Evolutionary conservation across 2,113 vertebrate genomes (phyloP).

Genomic region (Uria lomvia): DNA sequence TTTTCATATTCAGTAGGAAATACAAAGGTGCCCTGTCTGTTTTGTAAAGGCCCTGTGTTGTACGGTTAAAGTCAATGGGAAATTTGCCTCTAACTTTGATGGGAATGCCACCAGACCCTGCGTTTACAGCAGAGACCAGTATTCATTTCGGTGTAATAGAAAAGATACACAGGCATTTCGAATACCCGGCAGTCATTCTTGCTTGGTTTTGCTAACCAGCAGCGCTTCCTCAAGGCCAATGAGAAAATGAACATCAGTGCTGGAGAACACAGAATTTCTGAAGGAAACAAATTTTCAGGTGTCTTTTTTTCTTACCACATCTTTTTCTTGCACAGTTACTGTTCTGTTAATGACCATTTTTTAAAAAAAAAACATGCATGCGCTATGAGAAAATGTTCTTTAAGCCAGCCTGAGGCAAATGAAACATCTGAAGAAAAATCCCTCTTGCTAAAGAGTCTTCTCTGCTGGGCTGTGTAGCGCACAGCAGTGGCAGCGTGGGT

Average conservation of each 20-base stretch:
- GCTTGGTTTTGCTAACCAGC: not conserved
- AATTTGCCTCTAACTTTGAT: not conserved
- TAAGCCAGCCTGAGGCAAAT: not conserved
- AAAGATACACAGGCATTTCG: not conserved
- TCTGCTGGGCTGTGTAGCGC: not conserved
- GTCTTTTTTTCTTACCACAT: not conserved
- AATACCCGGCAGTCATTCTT: not conserved
- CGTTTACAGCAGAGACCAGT: not conserved
- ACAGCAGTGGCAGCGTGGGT: not conserved
- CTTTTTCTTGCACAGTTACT: not conserved
- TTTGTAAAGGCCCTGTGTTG: not conserved
- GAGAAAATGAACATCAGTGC: not conserved
- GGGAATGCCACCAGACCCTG: not conserved
- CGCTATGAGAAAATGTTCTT: not conserved
- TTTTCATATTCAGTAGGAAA: conserved; percentile 19
- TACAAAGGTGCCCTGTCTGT: conserved; percentile 13
- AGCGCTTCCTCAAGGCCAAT: not conserved
- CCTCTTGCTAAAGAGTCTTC: not conserved
- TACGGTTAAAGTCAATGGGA: not conserved
- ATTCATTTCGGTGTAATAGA: not conserved
- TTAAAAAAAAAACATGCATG: too few species aligned
- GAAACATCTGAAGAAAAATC: not conserved
- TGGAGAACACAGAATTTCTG: not conserved
- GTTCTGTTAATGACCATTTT: not conserved
- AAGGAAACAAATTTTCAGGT: not conserved